Base-by-base conservation (phyloP, 2,797 vertebrate genomes). In the Hemitrygon akajei region DNA sequence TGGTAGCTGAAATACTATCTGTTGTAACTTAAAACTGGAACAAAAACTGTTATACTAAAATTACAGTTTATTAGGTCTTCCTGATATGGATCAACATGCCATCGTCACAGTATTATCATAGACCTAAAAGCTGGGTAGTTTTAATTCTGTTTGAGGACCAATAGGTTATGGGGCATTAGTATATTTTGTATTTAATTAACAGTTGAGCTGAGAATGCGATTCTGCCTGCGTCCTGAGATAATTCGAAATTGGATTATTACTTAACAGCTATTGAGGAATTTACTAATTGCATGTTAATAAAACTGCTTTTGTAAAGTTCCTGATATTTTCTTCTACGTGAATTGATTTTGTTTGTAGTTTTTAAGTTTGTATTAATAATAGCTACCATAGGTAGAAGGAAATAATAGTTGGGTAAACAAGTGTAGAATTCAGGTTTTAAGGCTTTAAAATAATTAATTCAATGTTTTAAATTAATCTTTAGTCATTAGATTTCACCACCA, bases 281-380 rank as follows among this genome's bases (percentile, higher is more conserved):
- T 2, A 47, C 47, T 47, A 47, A 4, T 47, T 47, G 47, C 47
- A 37, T 37, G 34, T 14, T 18, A 79, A 37, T 73, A 79, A 37
- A 37, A 37, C n/a, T 34, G 3, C n/a, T 4, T 37, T 37, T 14
- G 63, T 89, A n/a, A 63, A 66, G 16, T 89, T 66, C 7, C n/a
- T 89, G 60, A n/a, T 10, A 66, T 69, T 89, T 89, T 89, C n/a
- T 37, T 34, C 60, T 9, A 56, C 27, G 25, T 86, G 56, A 86
- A 86, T 40, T 82, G 40, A 27, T n/a, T n/a, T 86, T 89, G n/a
- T 37, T 89, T 69, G 16, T 20, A 89, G n/a, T 30, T 89, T 89
- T 34, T 37, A 60, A 56, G 25, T 56, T 25, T 60, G 22, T 58
- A 27, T 30, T 86, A 60, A 60, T 14, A 86, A 30, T 12, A 58